Evolutionary conservation across 2,888 invertebrate genomes (phyloP), one percentile per base, ranked within the genome.

Genomic region (Tanaodytes sp.): DNA sequence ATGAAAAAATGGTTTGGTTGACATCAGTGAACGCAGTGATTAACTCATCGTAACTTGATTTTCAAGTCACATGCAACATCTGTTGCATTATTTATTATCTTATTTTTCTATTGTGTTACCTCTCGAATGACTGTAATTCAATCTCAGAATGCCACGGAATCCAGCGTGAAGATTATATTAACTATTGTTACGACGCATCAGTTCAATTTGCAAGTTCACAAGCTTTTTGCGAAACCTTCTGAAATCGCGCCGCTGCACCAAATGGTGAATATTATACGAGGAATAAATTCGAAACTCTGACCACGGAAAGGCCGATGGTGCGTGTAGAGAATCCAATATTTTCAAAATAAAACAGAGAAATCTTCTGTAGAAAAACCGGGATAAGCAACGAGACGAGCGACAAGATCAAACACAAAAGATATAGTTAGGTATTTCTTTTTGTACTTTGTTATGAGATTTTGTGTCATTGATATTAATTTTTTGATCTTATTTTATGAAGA

Each of bases 231-330:
- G 64, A 59, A 59, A 69, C 49, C 48, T 64, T 63, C 64, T 61
- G 36, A 70, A 64, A 57, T 70, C 30, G 61, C 51, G 37, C 43
- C 45, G 45, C 55, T 57, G 65, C 59, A 61, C 61, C 55, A 61
- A 59, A 54, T 57, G 52, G 64, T 49, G 61, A 65, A 65, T 65
- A 70, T 62, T 65, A 62, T 23, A 61, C 52, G 55, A 48, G 55
- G 49, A 76, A 75, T 77, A 77, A 76, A 78, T 76, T 78, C 75
- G 72, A 75, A 77, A 76, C 73, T 72, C 72, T 58, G 45, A 52
- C 63, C 71, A 57, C 63, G 59, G 52, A 68, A 57, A 61, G 43
- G 57, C 61, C 58, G 73, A 62, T 61, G 58, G 55, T 57, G 72
- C 75, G 73, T 76, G 77, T 73, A 66, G 57, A 61, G 75, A 75